These are phyloP conservation scores for Drosophila merina DNA, from an alignment of 2,888 invertebrate genomes.

Conservation along the genomic window DNA sequence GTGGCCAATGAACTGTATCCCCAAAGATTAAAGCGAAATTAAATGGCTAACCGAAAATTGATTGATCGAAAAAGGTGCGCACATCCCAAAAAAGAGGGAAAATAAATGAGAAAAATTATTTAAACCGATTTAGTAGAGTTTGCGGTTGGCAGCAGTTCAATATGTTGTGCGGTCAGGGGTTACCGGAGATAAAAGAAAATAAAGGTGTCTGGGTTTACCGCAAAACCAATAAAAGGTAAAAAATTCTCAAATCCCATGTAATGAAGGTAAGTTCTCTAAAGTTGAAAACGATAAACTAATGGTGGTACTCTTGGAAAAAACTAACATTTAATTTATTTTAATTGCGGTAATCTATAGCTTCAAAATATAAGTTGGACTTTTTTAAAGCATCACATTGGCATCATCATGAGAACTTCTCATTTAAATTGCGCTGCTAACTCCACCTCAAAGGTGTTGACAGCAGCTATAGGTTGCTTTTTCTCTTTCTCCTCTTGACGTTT, in stretches of 20 bases:
- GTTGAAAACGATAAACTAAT: too few relatives aligned
- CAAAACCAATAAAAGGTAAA: neutral
- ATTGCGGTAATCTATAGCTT: neutral
- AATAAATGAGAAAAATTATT: slow-evolving; percentile 45
- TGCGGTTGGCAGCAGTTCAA: slow-evolving; percentile 20
- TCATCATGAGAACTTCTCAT: neutral
- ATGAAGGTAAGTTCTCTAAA: neutral
- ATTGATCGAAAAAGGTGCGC: slow-evolving; percentile 51
- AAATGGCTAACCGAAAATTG: slow-evolving; percentile 62
- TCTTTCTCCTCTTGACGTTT: slow-evolving; percentile 69
- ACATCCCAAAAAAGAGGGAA: slow-evolving; percentile 12
- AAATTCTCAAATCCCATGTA: slow-evolving; percentile 2
- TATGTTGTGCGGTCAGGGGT: slow-evolving; percentile 35
- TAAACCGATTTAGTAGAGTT: slow-evolving; percentile 37
- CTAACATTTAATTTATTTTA: neutral
- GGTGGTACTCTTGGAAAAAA: neutral
- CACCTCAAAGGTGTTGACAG: slow-evolving; percentile 63
- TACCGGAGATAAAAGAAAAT: neutral
- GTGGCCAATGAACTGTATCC: slow-evolving; percentile 75
- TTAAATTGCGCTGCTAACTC: slow-evolving; percentile 40
- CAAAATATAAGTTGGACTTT: neutral
- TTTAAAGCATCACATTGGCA: slow-evolving; percentile 28
- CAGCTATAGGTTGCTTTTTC: slow-evolving; percentile 80
- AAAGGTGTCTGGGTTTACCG: neutral
- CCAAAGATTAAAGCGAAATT: slow-evolving; percentile 75